Evolutionary conservation across 2,797 vertebrate genomes (phyloP).

Genomic region (Enteromius viviparus): DNA sequence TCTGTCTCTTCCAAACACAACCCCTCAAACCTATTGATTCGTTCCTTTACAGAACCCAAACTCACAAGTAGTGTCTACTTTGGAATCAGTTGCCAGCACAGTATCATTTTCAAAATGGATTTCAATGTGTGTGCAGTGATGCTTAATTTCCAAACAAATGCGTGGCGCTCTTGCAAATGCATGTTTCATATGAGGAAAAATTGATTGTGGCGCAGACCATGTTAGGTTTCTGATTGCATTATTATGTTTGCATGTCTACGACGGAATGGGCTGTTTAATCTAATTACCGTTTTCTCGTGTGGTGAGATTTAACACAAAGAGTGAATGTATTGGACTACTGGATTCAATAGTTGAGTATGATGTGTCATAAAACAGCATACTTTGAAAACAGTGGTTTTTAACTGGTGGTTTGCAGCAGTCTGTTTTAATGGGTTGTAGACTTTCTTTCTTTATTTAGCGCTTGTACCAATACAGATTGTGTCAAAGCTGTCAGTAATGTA

Average conservation of each 20-base stretch:
- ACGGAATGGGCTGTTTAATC: constrained; percentile 25
- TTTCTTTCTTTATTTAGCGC: too few relatives aligned
- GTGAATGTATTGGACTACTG: not conserved
- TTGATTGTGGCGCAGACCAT: constrained; percentile 8
- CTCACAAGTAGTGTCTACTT: not conserved
- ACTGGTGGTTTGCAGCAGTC: not conserved
- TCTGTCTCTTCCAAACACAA: not conserved
- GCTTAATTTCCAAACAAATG: constrained; percentile 58
- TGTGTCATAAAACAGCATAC: not conserved
- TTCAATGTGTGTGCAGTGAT: not conserved
- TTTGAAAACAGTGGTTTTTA: not conserved
- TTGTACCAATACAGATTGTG: too few relatives aligned
- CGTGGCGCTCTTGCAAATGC: constrained; percentile 8
- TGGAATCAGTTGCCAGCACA: constrained; percentile 25
- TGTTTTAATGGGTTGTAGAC: not conserved
- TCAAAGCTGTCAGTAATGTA: too few relatives aligned
- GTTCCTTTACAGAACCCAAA: not conserved
- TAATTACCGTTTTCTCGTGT: constrained; percentile 20
- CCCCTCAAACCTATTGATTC: constrained; percentile 6
- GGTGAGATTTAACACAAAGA: not conserved
- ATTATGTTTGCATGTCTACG: constrained; percentile 23
- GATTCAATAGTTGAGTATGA: not conserved
- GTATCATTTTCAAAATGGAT: constrained; percentile 28
- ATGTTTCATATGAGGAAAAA: constrained; percentile 33
- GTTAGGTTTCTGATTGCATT: constrained; percentile 30